phyloP scores from a whole-genome alignment of 2,113 vertebrate species.

The Thamnaconus septentrionalis region DNA sequence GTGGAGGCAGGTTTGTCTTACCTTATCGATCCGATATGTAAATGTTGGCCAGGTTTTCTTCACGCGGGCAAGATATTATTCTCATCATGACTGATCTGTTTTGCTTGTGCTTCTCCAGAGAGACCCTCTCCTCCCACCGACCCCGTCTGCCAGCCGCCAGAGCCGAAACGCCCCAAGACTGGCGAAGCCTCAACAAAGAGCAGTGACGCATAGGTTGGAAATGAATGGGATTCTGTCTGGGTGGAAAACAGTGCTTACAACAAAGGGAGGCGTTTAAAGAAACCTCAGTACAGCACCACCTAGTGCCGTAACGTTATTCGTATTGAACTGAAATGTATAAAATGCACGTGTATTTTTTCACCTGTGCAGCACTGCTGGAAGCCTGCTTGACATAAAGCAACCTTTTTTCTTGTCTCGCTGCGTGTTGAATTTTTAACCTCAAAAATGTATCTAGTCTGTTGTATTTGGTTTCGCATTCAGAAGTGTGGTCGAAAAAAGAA shows the following conservation, averaged over 20 bases:
- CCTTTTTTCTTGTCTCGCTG: too few species aligned
- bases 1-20: too few species aligned
- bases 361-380: too few species aligned
- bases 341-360: too few species aligned
- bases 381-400: too few species aligned
- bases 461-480: not conserved
- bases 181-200: conserved; percentile 46
- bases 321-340: too few species aligned
- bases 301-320: not conserved
- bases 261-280: conserved; percentile 4
- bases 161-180: conserved; percentile 82
- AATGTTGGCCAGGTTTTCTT: too few species aligned
- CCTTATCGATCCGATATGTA: too few species aligned
- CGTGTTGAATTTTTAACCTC: too few species aligned
- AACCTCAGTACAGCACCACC: not conserved
- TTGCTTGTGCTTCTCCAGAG: conserved; percentile 71
- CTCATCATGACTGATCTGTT: not conserved
- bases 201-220: conserved; percentile 21
- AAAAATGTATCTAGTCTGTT: not conserved
- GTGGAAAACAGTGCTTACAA: not conserved
- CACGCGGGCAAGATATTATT: not conserved
- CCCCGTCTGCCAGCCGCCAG: conserved; percentile 76
- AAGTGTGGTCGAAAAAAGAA: not conserved
- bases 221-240: not conserved
- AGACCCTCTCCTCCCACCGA: conserved; percentile 76